Base-by-base conservation (phyloP, 2,797 vertebrate genomes). In the Eulemur albifrons region DNA sequence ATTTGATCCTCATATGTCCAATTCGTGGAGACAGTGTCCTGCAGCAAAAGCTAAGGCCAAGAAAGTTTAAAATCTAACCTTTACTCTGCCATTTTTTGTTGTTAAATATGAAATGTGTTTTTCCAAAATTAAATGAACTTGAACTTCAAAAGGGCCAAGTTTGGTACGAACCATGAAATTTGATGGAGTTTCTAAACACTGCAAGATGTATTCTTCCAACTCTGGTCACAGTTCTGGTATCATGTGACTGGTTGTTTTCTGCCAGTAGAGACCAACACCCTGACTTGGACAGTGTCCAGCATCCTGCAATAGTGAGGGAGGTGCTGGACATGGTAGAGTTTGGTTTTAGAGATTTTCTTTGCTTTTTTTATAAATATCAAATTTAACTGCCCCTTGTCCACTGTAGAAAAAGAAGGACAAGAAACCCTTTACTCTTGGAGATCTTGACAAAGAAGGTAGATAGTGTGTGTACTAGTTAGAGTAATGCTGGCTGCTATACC, bases 51-150 rank as follows among this genome's bases (percentile, higher is more conserved):
- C 35, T 15, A 57, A 96, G 59, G 72, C 92, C 82, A 94, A 85
- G 38, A 75, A 87, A 57, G 5, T 75, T 92, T 95, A 90, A 91
- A 95, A 88, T 69, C 77, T 88, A 90, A 63, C 45, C 65, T 94
- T 88, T 87, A 43, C 59, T 81, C 57, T 84, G 86, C 69, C 43
- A 27, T 92, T 72, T 81, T 84, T 97, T 92, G 5, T 88, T 93
- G 72, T 95, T 95, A 92, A 97, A 96, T 75, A 35, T 65, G 80
- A 97, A 96, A 88, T 67, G n/a, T 97, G 84, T 95, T 97, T 97
- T 97, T 93, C 81, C 87, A 97, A 96, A 97, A 94, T 95, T 80
- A 97, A 97, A 84, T 92, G 96, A 97, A 95, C 96, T 96, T 73
- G 93, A 96, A 97, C 91, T 81, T 96, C 54, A 79, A 38, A 97